Percentiles rank a stretch among this genome's conserved stretches.
phyloP scores from a whole-genome alignment of 2,797 vertebrate genomes.

The Microctenopoma lineatum region DNA sequence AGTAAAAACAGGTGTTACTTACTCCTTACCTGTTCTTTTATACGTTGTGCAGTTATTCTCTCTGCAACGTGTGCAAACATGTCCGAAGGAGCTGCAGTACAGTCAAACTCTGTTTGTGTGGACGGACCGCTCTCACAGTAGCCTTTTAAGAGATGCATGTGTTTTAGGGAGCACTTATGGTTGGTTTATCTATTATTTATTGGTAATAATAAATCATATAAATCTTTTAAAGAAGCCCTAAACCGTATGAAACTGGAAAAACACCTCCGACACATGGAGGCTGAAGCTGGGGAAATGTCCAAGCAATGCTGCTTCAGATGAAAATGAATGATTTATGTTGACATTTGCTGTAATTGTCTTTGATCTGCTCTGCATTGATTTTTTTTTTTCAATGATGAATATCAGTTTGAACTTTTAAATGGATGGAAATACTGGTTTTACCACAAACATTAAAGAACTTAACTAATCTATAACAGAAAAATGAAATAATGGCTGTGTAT shows the following conservation, averaged over 20 bases:
- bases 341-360: slow-evolving; percentile 27
- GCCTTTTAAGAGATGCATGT: neutral
- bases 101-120: slow-evolving; percentile 2
- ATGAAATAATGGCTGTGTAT: neutral
- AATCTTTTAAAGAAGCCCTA: neutral
- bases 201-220: neutral
- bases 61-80: neutral
- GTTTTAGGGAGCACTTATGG: neutral
- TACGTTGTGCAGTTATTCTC: slow-evolving; percentile 7
- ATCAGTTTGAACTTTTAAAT: slow-evolving; percentile 6
- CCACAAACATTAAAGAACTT: slow-evolving; percentile 1
- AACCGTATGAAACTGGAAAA: neutral
- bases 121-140: neutral
- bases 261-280: neutral
- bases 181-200: neutral
- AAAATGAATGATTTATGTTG: slow-evolving; percentile 30
- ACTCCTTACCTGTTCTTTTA: slow-evolving; percentile 24
- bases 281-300: neutral
- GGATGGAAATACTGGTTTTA: slow-evolving; percentile 8
- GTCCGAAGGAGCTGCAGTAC: slow-evolving; percentile 11
- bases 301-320: neutral
- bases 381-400: slow-evolving; percentile 1
- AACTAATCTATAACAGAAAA: slow-evolving; percentile 9
- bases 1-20: slow-evolving; percentile 29
- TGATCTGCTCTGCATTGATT: slow-evolving; percentile 18